Evolutionary conservation across 2,888 invertebrate species (phyloP), one percentile per base, ranked within the genome.

Genomic region (Siphlonurus alternatus): DNA sequence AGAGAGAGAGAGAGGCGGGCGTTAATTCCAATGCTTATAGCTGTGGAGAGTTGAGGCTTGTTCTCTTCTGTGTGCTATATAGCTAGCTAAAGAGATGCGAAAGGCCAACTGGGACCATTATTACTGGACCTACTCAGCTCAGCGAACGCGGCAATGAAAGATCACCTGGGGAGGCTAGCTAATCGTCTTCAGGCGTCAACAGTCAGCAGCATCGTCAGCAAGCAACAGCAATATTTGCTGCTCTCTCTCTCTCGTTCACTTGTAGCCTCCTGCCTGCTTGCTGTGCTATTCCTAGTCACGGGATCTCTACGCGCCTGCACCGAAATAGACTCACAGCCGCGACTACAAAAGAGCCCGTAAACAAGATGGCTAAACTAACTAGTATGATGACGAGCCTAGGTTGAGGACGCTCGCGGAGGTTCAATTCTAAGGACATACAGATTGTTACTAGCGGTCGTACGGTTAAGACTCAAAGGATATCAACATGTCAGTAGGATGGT

Each of bases 31-130:
- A 67, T 67, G 64, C 68, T 63, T 63, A 67, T 67, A 70, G 67
- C 72, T 73, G 74, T 74, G 74, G 74, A 74, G 74, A 73, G 73
- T 15, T 10, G 38, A 10, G 15, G n/a, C n/a, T n/a, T n/a, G n/a
- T n/a, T n/a, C n/a, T n/a, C n/a, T n/a, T n/a, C n/a, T n/a, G n/a
- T n/a, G n/a, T n/a, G n/a, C n/a, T n/a, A n/a, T n/a, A n/a, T n/a
- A n/a, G n/a, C n/a, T 38, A 38, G 38, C 38, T 10, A 38, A 38
- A 38, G 38, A 38, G 38, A 38, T 38, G 15, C 15, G 38, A 38
- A 15, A 38, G 38, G 5, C 38, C 38, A 38, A 38, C 15, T 5
- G 38, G 38, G 38, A 38, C 38, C 38, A 38, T 38, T 38, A 38
- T 15, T 38, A 15, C 7, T 10, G 7, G 7, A 38, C 15, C 5